Evolutionary conservation across 2,888 invertebrate species (phyloP).

Genomic region (Scaptomyza caliginosa): DNA sequence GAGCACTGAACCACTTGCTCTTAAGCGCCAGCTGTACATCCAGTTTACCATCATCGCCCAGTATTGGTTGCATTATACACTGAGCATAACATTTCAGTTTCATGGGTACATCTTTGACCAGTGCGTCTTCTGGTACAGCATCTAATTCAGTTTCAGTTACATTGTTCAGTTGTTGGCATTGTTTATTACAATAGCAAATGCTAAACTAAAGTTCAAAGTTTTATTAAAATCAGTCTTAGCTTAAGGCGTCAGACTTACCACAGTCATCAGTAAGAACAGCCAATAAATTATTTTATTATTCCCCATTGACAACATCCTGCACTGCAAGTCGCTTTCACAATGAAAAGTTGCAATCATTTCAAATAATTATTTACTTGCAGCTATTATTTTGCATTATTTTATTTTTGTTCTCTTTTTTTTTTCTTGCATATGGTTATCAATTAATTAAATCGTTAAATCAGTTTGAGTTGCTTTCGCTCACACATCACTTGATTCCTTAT

Average conservation of each 20-base stretch:
- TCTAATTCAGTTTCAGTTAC: background rate
- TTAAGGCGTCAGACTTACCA: background rate
- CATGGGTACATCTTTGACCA: background rate
- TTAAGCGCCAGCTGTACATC: background rate
- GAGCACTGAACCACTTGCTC: background rate
- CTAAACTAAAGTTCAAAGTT: background rate
- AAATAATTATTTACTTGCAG: background rate
- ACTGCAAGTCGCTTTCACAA: background rate
- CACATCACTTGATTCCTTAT: background rate
- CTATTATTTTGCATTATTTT: too few species aligned
- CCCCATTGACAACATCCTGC: background rate
- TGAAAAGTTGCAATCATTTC: background rate
- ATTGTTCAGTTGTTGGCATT: background rate
- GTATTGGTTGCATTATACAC: background rate
- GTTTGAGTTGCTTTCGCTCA: background rate
- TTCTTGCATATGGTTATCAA: background rate
- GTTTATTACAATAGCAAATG: background rate
- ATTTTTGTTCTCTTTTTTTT: too few species aligned
- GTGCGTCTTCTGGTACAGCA: background rate
- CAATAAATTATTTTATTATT: background rate
- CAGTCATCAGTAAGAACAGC: background rate
- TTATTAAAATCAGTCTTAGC: background rate
- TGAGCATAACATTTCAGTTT: background rate
- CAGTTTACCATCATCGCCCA: background rate
- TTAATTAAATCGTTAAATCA: background rate